Evolutionary conservation across 1,140 invertebrate genomes (phyloP), one percentile per base, ranked within the genome.

Genomic region (Aphidius gifuensis): DNA sequence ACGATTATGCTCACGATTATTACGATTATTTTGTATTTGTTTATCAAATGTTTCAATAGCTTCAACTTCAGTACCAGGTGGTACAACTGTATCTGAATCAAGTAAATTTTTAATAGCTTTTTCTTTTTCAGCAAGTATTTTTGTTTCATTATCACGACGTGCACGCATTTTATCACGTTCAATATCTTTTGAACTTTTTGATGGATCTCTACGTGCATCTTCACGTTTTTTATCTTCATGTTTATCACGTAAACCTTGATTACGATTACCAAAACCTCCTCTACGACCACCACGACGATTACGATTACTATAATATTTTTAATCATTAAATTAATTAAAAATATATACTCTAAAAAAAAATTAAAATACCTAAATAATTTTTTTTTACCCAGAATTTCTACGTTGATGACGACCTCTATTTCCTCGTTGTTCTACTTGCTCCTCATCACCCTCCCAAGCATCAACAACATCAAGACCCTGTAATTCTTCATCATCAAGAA

Each of bases 61-160:
- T 62, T 81, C 80, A 2, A 64, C 64, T 64, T 81, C 80, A 0
- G 80, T 81, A 16, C 80, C 80, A 5, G 80, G 80, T 5, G 80
- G 80, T 7, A 81, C 76, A 5, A 80, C 71, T n/a, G 74, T 71
- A n/a, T 79, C 78, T 0, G 80, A 81, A 42, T 81, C 80, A 32
- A 81, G 56, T 6, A 81, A 64, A 58, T 77, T 68, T 40, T 81
- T 81, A 5, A 81, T 79, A 2, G 80, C 80, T 56, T 80, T 81
- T 16, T 81, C 78, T 32, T 80, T 80, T 60, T 80, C 80, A 0
- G 78, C 80, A 1, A 80, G 67, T 0, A 80, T 76, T 55, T 81
- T 81, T 54, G 64, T 80, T 8, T 80, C 78, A 4, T 67, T 75
- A 32, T 79, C 73, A 8, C 73, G 75, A 58, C 80, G 80, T 3